Evolutionary conservation across 2,113 vertebrate species (phyloP).

Genomic region (Casuarius casuarius): DNA sequence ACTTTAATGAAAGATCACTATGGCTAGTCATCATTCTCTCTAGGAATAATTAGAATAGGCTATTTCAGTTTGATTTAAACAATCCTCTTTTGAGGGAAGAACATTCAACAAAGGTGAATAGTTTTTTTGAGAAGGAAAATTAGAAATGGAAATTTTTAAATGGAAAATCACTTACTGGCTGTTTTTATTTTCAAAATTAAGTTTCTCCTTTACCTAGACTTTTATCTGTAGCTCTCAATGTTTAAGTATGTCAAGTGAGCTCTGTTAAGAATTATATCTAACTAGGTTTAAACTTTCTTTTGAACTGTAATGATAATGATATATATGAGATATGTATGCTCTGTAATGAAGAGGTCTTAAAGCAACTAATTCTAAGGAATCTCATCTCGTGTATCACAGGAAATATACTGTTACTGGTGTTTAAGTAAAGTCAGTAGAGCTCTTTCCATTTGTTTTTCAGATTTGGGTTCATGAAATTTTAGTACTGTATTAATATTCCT

Average conservation of each 20-base stretch:
- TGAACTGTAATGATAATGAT: neutral
- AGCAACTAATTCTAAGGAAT: neutral
- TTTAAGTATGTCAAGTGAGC: neutral
- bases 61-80: neutral
- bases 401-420: neutral
- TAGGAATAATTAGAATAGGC: neutral
- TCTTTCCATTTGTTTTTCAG: neutral
- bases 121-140: neutral
- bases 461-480: neutral
- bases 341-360: neutral
- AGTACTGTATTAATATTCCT: neutral
- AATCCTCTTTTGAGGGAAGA: neutral
- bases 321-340: neutral
- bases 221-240: neutral
- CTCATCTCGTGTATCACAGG: neutral
- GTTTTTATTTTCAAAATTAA: neutral
- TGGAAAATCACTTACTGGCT: neutral
- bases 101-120: neutral
- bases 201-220: neutral
- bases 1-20: neutral
- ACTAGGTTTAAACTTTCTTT: neutral
- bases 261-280: neutral
- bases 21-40: neutral
- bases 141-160: neutral
- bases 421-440: neutral